phyloP scores from a whole-genome alignment of 1,140 invertebrate genomes.

The Camponotus floridanus region DNA sequence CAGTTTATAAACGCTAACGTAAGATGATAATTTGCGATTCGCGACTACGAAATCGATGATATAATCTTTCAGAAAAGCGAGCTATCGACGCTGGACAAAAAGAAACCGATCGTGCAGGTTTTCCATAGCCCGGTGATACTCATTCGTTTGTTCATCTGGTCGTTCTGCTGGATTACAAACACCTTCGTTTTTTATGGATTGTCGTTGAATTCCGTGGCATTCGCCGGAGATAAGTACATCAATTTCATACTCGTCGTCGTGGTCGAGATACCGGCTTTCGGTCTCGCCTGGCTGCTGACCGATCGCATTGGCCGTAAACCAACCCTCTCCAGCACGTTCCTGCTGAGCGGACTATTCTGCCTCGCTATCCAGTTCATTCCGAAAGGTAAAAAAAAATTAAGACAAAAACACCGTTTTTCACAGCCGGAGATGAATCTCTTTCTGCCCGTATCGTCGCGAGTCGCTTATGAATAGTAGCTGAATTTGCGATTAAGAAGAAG shows the following conservation, averaged over 20 bases:
- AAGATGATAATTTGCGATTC: background rate
- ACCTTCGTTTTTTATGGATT: conserved; percentile 94
- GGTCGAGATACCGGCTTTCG: conserved; percentile 91
- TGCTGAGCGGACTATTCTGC: conserved; percentile 87
- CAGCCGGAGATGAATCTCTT: background rate
- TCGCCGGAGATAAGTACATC: conserved; percentile 90
- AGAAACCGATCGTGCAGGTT: conserved; percentile 65
- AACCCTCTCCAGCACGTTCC: conserved; percentile 87
- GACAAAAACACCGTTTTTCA: background rate
- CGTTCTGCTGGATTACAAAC: conserved; percentile 90
- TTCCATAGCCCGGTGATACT: conserved; percentile 78
- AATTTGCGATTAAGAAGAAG: background rate
- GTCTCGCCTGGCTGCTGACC: conserved; percentile 89
- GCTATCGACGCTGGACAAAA: conserved; percentile 25
- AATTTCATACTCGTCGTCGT: conserved; percentile 91
- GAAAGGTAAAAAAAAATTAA: conserved; percentile 70
- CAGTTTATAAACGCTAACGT: background rate
- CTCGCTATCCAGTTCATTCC: conserved; percentile 79
- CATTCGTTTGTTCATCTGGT: conserved; percentile 88
- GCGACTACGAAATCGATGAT: background rate
- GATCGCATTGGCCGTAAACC: conserved; percentile 89
- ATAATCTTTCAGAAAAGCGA: conserved; percentile 57
- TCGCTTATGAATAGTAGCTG: conserved; percentile 5
- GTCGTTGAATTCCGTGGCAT: conserved; percentile 91
- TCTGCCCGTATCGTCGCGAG: background rate